phyloP scores from a whole-genome alignment of 64 coral and sea anemone species.

The Stylophora pistillata region DNA sequence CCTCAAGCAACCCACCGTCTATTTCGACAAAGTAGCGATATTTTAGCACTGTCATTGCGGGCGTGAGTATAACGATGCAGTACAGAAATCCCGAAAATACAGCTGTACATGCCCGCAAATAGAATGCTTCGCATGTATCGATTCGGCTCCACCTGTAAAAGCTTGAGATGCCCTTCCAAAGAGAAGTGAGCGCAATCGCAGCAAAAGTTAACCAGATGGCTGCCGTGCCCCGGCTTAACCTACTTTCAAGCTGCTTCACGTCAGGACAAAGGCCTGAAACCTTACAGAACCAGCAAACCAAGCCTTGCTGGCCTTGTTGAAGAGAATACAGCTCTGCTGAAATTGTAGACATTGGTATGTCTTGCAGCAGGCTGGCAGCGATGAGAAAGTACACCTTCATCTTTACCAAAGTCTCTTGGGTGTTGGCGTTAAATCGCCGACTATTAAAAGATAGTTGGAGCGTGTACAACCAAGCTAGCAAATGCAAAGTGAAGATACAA shows the following conservation, averaged over 20 bases:
- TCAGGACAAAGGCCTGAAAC: slow-evolving; percentile 57
- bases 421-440: slow-evolving; percentile 57
- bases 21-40: slow-evolving; percentile 78
- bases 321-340: slow-evolving; percentile 73
- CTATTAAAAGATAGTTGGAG: slow-evolving; percentile 59
- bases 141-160: slow-evolving; percentile 91
- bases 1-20: slow-evolving; percentile 55
- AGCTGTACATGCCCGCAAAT: slow-evolving; percentile 78
- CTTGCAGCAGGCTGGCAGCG: slow-evolving; percentile 77
- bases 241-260: slow-evolving; percentile 50
- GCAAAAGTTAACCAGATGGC: slow-evolving; percentile 71
- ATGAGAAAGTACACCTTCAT: slow-evolving; percentile 80
- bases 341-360: slow-evolving; percentile 83
- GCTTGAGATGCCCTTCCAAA: slow-evolving; percentile 94
- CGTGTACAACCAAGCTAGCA: slow-evolving; percentile 79
- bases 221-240: slow-evolving; percentile 42
- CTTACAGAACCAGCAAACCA: slow-evolving; percentile 85
- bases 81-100: slow-evolving; percentile 74
- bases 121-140: slow-evolving; percentile 70
- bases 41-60: slow-evolving; percentile 80
- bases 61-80: slow-evolving; percentile 67
- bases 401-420: slow-evolving; percentile 53
- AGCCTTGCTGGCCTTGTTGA: slow-evolving; percentile 66
- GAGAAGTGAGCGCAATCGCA: slow-evolving; percentile 76
- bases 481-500: slow-evolving; percentile 59